Evolutionary conservation across 1,140 invertebrate genomes (phyloP), one percentile per base, ranked within the genome.

Genomic region (Ooceraea biroi): DNA sequence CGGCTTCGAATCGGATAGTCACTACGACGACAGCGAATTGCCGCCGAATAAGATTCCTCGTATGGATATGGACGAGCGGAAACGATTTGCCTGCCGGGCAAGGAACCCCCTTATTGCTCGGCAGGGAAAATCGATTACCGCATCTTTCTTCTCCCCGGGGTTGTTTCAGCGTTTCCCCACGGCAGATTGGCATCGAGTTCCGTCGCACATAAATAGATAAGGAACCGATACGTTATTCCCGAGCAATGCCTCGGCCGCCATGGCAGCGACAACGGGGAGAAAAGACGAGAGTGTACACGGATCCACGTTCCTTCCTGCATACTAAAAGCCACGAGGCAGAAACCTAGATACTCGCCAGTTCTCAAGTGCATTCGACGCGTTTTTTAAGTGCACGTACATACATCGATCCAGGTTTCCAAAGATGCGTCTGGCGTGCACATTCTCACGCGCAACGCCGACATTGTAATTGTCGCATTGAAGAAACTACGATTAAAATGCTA

Each of bases 141-240:
- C 74, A 82, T 57, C 87, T 85, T 88, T 88, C 84, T 84, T 87
- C 87, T 78, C 76, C 84, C 74, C 65, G 46, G 73, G 82, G 82
- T 82, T 87, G 87, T 84, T 88, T 73, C 74, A 63, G 74, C 27
- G 66, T 68, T 66, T 84, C 60, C 84, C 36, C 27, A 22, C 57
- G 82, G 84, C 83, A 90, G 88, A 87, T 90, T 90, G 89, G 87
- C 87, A 91, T 89, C 90, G 84, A 91, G 90, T 74, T 88, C 85
- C 89, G 90, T 91, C 87, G 88, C 88, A 71, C 50, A 90, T 91
- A 91, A 92, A 92, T 91, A 88, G 89, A 90, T 89, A 89, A 89
- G 85, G 87, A 87, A 84, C 84, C 89, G 80, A 91, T 91, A 89
- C 90, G 91, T 91, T 91, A 91, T 91, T 91, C 90, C 66, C 57